Base-by-base conservation (phyloP, 2,888 invertebrate genomes). In the Rhabditoides inermis region DNA sequence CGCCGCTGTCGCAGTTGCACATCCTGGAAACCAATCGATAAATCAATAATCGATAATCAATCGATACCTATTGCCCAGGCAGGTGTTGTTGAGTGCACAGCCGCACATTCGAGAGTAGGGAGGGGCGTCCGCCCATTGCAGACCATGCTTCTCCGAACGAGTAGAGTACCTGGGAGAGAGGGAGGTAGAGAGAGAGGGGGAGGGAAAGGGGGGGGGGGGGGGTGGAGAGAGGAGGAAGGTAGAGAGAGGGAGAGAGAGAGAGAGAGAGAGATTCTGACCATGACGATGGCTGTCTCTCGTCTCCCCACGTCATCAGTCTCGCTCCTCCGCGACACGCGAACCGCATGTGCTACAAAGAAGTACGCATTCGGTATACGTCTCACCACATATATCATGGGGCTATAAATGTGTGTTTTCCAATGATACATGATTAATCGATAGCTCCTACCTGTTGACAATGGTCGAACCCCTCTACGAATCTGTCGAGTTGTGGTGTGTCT, bases 61-160 rank as follows among this genome's bases (percentile, higher is more conserved):
- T 46, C 32, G 26, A 25, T 32, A 48, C 56, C 59, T 30, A 30
- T 64, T 64, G 37, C 64, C 58, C 2, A 56, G 58, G 52, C 73
- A 73, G 15, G 67, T 63, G 25, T 69, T 63, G 55, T 73, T 73
- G 23, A 72, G 53, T 20, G 71, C 73, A 56, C 73, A 73, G 7
- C 63, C 53, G 32, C 73, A 73, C 71, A 73, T 70, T 39, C 73
- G 44, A 0, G 66, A 66, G 52, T 69, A 73, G 10, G 73, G 73
- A 2, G 73, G 72, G 3, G 73, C 72, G 40, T 69, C 68, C 15
- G 69, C 72, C 73, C 73, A 73, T 55, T 73, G 71, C 35, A 71
- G 52, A 7, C 67, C 62, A 25, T 58, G 52, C 45, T 58, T 60
- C 20, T 60, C 57, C 20, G 30, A 23, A 2, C 66, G 49, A n/a